Conservation (phyloP, 2,888 invertebrate genomes). For the Tridacna crocea region DNA sequence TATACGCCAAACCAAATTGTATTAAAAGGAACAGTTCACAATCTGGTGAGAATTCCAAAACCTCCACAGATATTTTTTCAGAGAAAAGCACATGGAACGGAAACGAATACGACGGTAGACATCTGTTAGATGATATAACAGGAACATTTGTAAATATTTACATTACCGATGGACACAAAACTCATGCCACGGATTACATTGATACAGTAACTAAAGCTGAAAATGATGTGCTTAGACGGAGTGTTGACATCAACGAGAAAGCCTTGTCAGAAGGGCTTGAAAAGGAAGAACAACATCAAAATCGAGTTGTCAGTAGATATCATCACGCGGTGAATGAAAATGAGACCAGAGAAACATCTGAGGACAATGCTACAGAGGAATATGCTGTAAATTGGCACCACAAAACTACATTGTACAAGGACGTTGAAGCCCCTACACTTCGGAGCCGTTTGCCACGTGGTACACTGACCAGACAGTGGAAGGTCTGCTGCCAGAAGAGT, state of each 20-base stretch:
- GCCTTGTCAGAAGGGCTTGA: background rate
- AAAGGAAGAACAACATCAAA: background rate
- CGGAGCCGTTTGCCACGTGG: background rate
- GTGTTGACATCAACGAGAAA: too few species aligned
- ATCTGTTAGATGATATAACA: too few species aligned
- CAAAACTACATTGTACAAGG: slow-evolving; percentile 2
- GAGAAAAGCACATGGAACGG: background rate
- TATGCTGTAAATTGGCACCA: background rate
- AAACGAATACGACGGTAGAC: too few species aligned
- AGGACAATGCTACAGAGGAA: background rate
- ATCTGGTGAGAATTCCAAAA: background rate
- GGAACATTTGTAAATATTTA: too few species aligned
- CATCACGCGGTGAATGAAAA: slow-evolving; percentile 24
- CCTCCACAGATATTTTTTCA: background rate
- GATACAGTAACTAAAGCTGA: too few species aligned
- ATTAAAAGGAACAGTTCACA: background rate
- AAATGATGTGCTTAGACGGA: too few species aligned
- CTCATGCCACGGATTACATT: too few species aligned
- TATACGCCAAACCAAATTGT: background rate
- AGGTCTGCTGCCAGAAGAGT: slow-evolving; percentile 22
- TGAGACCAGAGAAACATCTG: slow-evolving; percentile 26
- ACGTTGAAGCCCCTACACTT: background rate
- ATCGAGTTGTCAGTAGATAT: slow-evolving; percentile 3
- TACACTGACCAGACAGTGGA: slow-evolving; percentile 38
- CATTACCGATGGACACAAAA: too few species aligned